Evolutionary conservation across 1,140 invertebrate genomes (phyloP), one percentile per base, ranked within the genome.

Genomic region (Danaus plexippus): DNA sequence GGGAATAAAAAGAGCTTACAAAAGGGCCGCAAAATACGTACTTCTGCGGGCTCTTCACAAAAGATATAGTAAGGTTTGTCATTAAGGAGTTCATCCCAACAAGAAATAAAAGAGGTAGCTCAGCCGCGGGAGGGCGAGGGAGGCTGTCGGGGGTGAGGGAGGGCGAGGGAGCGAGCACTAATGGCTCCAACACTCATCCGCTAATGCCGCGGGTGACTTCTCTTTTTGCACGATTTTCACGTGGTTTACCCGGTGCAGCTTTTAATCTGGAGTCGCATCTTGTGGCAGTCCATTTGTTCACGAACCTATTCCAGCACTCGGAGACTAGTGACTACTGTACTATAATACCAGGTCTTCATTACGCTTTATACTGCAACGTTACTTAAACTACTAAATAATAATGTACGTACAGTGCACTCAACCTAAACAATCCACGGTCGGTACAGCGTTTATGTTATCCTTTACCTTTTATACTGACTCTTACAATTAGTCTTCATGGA

Each of bases 1-100:
- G 65, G 67, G 74, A 83, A 81, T 83, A 83, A 81, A 86, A 75
- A 73, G 74, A 75, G 69, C 69, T 68, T 64, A 85, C 81, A 86
- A 86, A 85, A 83, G 80, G 79, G 73, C 83, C 80, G 77, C 83
- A 86, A 86, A 81, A 84, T 84, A 84, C 79, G 79, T 83, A 83
- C 80, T 86, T 77, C 79, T 76, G 78, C 79, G 77, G 77, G 75
- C 74, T 83, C 76, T 83, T 75, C 75, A 84, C 79, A 86, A 84
- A 84, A 86, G 80, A 86, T 82, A 84, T 84, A 86, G 83, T 84
- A 86, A 78, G 83, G 83, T 86, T 84, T 86, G 83, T 86, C 83
- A 86, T 86, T 86, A 86, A 86, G 83, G 83, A 86, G 83, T 86
- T 86, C 83, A 86, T 84, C 83, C 80, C 80, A 77, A 80, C 79